phyloP scores from a whole-genome alignment of 2,113 vertebrate species.

The Motacilla alba region DNA sequence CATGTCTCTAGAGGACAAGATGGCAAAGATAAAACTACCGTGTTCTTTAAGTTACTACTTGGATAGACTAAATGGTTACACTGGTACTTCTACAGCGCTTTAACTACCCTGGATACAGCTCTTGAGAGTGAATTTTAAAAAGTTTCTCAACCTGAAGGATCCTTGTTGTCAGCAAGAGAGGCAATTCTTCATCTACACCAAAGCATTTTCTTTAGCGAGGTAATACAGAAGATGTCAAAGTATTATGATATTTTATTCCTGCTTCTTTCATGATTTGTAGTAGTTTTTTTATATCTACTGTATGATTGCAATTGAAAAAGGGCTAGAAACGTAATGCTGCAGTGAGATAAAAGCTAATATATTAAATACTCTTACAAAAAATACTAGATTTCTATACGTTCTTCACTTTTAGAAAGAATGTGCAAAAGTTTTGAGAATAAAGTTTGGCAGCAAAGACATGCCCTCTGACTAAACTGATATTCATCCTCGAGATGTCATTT shows the following conservation, averaged over 20 bases:
- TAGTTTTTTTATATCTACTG: background rate
- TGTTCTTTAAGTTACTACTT: background rate
- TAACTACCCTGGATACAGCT: background rate
- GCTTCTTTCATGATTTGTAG: background rate
- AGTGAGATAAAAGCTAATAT: background rate
- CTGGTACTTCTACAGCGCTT: background rate
- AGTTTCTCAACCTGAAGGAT: background rate
- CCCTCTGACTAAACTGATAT: background rate
- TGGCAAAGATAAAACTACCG: background rate
- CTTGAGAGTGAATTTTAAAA: background rate
- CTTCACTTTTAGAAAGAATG: background rate
- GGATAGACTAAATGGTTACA: background rate
- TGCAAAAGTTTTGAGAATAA: background rate
- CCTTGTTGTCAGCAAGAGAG: background rate
- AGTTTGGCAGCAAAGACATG: background rate
- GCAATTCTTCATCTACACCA: background rate
- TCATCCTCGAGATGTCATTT: background rate
- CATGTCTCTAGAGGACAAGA: background rate
- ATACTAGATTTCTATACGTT: background rate
- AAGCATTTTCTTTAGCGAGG: background rate
- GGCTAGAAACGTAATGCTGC: background rate
- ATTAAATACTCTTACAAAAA: background rate
- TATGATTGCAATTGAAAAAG: background rate
- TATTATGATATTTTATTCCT: constrained; percentile 12
- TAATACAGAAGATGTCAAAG: constrained; percentile 18